phyloP scores from a whole-genome alignment of 2,113 vertebrate genomes.

The Hucho hucho region DNA sequence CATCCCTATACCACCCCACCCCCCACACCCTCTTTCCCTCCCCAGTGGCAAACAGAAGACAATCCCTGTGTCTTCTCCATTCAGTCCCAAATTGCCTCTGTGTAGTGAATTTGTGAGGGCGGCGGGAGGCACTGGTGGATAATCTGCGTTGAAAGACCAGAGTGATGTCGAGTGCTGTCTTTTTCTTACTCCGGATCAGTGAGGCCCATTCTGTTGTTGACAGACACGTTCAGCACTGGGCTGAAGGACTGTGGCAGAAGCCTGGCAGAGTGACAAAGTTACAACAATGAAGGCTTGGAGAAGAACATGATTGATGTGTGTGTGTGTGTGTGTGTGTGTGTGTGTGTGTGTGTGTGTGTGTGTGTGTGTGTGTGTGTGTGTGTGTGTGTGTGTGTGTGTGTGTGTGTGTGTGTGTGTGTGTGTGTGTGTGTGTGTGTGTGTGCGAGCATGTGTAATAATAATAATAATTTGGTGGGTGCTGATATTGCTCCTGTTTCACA shows the following conservation, averaged over 20 bases:
- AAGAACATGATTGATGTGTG: too few relatives aligned
- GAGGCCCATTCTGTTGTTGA: slow-evolving; percentile 29
- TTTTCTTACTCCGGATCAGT: slow-evolving; percentile 66
- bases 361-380: too few relatives aligned
- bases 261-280: slow-evolving; percentile 34
- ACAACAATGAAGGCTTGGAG: too few relatives aligned
- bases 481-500: too few relatives aligned
- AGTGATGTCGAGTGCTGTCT: slow-evolving; percentile 62
- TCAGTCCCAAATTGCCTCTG: slow-evolving; percentile 66
- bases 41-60: slow-evolving; percentile 54
- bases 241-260: not conserved
- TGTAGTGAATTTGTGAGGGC: slow-evolving; percentile 69
- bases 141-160: slow-evolving; percentile 66
- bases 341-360: too few relatives aligned
- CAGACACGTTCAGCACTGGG: not conserved
- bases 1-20: not conserved
- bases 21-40: slow-evolving; percentile 17
- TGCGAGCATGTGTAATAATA: slow-evolving; percentile 2
- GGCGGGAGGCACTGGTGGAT: slow-evolving; percentile 63
- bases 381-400: too few relatives aligned
- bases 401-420: slow-evolving; percentile 26
- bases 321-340: too few relatives aligned
- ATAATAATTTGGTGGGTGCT: not conserved
- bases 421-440: slow-evolving; percentile 27
- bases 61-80: slow-evolving; percentile 59